Percentiles rank a stretch among this genome's conserved stretches.
Conservation (phyloP, 1,140 invertebrate species). For the Acromyrmex heyeri region DNA sequence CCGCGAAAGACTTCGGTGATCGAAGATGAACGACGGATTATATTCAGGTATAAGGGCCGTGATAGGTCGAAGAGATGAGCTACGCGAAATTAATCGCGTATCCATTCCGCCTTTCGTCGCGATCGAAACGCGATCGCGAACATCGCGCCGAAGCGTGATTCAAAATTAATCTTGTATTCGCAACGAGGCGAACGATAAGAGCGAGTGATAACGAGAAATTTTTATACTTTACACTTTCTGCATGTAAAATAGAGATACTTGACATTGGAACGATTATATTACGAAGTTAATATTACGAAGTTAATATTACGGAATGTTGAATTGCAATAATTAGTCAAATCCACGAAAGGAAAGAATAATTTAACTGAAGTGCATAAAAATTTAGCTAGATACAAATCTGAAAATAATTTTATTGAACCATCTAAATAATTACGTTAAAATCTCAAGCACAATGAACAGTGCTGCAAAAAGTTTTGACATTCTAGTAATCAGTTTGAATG, state of each 20-base stretch:
- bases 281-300: neutral
- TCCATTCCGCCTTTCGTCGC: neutral
- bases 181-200: neutral
- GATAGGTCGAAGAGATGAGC: too few relatives aligned
- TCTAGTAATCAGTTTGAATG: too few relatives aligned
- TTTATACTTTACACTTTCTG: neutral
- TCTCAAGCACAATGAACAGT: too few relatives aligned
- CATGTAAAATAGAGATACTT: neutral
- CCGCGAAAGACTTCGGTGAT: neutral
- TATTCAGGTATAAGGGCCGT: neutral
- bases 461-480: too few relatives aligned
- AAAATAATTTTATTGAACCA: too few relatives aligned
- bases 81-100: neutral
- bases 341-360: too few relatives aligned
- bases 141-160: neutral
- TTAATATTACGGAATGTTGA: slow-evolving; percentile 1
- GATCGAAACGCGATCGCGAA: neutral
- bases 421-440: too few relatives aligned
- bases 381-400: too few relatives aligned
- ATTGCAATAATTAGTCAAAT: neutral
- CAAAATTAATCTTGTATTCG: slow-evolving; percentile 10
- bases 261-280: neutral
- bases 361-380: too few relatives aligned
- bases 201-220: neutral
- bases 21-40: neutral